Evolutionary conservation across 2,113 vertebrate genomes (phyloP).

Genomic region (Lagenorhynchus albirostris): DNA sequence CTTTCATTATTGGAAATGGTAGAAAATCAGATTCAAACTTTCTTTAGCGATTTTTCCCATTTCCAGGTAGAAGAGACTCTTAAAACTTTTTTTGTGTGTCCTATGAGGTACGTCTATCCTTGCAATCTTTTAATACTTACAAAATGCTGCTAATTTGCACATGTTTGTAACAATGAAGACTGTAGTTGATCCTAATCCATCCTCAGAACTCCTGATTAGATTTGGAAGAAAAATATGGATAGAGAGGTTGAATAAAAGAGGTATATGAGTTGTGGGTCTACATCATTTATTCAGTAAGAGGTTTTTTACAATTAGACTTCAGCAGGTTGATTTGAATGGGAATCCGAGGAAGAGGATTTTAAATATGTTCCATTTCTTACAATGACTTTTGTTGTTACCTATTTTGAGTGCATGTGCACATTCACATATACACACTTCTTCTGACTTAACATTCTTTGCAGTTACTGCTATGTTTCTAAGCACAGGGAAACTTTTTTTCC

Average conservation of each 20-base stretch:
- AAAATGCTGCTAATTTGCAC: background rate
- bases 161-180: background rate
- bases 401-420: background rate
- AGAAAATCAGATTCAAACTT: background rate
- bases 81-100: background rate
- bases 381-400: background rate
- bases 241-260: background rate
- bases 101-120: background rate
- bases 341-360: background rate
- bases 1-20: background rate
- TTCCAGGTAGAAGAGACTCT: background rate
- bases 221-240: background rate
- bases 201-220: background rate
- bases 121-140: background rate
- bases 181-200: background rate
- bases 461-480: background rate
- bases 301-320: background rate
- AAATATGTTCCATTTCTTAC: background rate
- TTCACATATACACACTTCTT: background rate
- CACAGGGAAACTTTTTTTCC: background rate
- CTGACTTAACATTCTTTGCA: background rate
- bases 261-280: background rate
- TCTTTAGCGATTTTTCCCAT: background rate
- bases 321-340: background rate
- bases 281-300: background rate